phyloP scores from a whole-genome alignment of 53 echinoderm and acorn worm genomes.

The Mesocentrotus franciscanus region DNA sequence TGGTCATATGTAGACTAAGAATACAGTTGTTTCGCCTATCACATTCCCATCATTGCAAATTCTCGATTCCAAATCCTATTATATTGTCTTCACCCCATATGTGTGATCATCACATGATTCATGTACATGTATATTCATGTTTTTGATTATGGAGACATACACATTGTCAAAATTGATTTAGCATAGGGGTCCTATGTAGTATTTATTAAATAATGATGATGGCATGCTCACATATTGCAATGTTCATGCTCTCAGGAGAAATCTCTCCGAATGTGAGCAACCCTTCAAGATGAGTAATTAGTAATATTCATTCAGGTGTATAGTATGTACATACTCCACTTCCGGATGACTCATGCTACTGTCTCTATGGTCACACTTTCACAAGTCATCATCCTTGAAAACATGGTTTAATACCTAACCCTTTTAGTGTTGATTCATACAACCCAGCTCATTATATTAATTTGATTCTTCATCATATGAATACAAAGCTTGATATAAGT shows the following conservation, averaged over 20 bases:
- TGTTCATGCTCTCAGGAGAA: neutral
- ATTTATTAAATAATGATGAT: neutral
- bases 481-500: too few species aligned
- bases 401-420: too few species aligned
- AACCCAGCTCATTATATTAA: neutral
- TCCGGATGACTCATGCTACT: neutral
- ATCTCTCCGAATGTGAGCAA: neutral
- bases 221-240: neutral
- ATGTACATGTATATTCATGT: neutral
- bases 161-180: neutral
- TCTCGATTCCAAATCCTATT: neutral
- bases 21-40: neutral
- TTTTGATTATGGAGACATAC: neutral
- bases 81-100: neutral
- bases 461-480: too few species aligned
- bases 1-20: neutral
- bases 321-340: neutral
- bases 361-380: neutral
- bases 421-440: neutral
- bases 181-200: neutral
- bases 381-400: neutral
- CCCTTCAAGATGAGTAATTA: neutral
- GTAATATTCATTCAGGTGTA: neutral
- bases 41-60: neutral
- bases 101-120: neutral